Conservation (phyloP, 1,140 invertebrate genomes). For the Zeugodacus cucurbitae region DNA sequence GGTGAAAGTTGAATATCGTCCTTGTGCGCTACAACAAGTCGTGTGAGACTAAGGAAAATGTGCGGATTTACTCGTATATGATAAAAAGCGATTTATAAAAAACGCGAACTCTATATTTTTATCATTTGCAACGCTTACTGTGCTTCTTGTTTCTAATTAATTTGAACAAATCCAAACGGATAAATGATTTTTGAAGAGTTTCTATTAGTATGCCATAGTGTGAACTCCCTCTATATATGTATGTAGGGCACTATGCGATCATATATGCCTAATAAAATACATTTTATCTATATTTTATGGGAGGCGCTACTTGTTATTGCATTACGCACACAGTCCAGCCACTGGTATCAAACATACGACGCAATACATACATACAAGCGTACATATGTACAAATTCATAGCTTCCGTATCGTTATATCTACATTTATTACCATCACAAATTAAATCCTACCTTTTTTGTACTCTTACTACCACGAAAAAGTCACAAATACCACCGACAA, state of each 20-base stretch:
- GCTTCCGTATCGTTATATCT: background rate
- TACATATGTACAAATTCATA: background rate
- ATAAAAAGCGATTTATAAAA: no score
- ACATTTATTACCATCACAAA: conserved; percentile 32
- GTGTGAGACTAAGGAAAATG: background rate
- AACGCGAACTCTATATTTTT: no score
- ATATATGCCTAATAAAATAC: background rate
- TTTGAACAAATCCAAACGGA: no score
- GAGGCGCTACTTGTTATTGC: background rate
- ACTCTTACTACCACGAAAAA: background rate
- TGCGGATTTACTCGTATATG: no score
- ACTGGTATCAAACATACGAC: background rate
- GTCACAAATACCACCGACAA: background rate
- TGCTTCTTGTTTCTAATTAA: no score
- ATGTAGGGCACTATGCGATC: no score
- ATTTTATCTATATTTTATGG: conserved; percentile 29
- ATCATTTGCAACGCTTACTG: no score
- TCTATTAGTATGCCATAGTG: no score
- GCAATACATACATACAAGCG: background rate
- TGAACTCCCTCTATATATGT: no score
- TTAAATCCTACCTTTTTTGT: conserved; percentile 37
- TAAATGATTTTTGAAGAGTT: no score
- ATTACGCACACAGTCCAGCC: background rate
- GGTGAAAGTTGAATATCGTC: conserved; percentile 19
- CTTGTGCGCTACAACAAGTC: background rate